Evolutionary conservation across 2,797 vertebrate species (phyloP), one percentile per base, ranked within the genome.

Genomic region (Steatocranus sp.): DNA sequence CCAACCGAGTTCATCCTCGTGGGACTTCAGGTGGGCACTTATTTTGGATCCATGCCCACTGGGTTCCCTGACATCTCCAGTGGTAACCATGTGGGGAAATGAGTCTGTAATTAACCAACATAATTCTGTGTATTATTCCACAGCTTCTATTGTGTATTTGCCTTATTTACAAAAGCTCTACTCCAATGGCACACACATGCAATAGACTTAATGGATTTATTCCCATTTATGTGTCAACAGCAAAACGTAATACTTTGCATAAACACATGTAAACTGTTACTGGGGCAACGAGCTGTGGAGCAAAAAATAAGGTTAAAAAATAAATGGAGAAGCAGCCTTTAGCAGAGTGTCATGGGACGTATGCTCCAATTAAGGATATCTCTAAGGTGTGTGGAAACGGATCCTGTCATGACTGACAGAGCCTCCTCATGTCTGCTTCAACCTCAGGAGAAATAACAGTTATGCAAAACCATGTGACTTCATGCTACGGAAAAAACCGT

Each of bases 281-380:
- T 68, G 63, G 14, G 38, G 63, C 63, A 43, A 25, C 6, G 8
- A 68, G 14, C 63, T 43, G 20, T 68, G 14, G 20, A 25, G 20
- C 20, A 68, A 68, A 17, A 25, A 68, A 43, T 2, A 68, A 25
- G 38, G 38, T 68, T 68, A 17, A 18, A 68, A 68, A 18, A 38
- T 43, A 41, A 68, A 43, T 7, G 38, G 20, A 38, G 38, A 18
- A 43, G 9, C 14, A 68, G 23, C 38, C 38, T 43, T 38, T 68
- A 68, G 63, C 63, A 43, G 4, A 25, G 38, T 27, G 23, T 43
- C 63, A 43, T 32, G 27, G 51, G 38, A 85, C 82, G 79, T 49
- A 75, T 84, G 86, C 80, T 84, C 85, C 78, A 88, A 84, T 91
- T 82, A 89, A 61, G 43, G 34, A 75, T 17, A 68, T 76, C 79